Conservation (phyloP, 2,797 vertebrate species). For the Hafferia zeledoni region DNA sequence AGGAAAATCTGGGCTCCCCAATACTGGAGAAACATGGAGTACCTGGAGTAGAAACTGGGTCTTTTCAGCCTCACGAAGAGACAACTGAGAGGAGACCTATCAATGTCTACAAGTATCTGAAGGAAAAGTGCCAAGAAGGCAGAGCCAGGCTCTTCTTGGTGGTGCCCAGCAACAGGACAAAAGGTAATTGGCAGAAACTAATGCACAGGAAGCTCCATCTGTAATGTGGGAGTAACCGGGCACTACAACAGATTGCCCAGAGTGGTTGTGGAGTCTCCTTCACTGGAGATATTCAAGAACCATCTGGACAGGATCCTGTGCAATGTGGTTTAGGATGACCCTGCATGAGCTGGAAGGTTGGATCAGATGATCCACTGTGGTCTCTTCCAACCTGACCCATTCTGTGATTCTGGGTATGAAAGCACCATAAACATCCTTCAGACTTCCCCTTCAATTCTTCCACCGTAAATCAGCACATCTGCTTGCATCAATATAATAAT, state of each 20-base stretch:
- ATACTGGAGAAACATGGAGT: not conserved
- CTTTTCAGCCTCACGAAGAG: not conserved
- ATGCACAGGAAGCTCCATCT: not conserved
- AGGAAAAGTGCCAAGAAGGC: not conserved
- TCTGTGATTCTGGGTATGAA: not conserved
- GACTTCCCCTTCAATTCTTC: not conserved
- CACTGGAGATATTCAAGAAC: not conserved
- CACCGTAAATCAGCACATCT: not conserved
- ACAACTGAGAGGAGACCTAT: not conserved
- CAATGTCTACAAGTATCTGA: not conserved
- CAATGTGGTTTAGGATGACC: not conserved
- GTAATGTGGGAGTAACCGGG: not conserved
- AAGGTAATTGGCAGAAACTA: not conserved
- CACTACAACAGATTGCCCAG: not conserved
- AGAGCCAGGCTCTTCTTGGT: not conserved
- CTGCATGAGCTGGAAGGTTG: rapidly evolving
- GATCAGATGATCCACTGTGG: not conserved
- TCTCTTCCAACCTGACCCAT: not conserved
- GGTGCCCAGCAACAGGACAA: not conserved
- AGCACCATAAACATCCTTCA: not conserved
- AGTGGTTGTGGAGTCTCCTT: not conserved
- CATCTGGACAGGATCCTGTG: not conserved
- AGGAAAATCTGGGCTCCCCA: not conserved
- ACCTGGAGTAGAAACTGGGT: rapidly evolving
- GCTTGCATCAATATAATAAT: not conserved